Evolutionary conservation across 2,888 invertebrate species (phyloP), one percentile per base, ranked within the genome.

Genomic region (Cantharis flavilabris): DNA sequence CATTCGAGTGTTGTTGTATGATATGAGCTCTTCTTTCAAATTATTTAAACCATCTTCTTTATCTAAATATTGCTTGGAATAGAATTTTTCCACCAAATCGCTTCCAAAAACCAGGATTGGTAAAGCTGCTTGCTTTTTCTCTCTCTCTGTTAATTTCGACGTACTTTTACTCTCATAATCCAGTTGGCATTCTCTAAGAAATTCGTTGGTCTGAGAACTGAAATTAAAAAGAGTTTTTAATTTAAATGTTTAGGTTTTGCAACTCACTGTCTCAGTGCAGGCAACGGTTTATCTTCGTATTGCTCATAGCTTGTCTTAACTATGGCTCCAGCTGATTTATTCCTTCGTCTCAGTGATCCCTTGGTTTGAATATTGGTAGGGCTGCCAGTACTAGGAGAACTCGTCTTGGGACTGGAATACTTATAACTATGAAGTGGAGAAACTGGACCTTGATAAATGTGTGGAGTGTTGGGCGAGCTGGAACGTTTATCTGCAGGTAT

Each of bases 21-120:
- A 86, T 70, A 89, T 85, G 64, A 92, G 83, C 79, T 91, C 90
- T 75, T 91, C 90, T 82, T 91, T 91, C 65, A 97, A 88, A 16
- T 92, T 91, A 79, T 93, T 91, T n/a, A 97, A 87, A 0, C 96
- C 96, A 84, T 96, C 96, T 86, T 97, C 97, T 85, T 97, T 96
- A 86, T 97, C 96, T 69, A 96, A 92, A 88, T 95, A 97, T 87
- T 95, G 96, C 84, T 97, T 96, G 5, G 96, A 96, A 88, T 95
- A 97, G 87, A 96, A 96, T 85, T 95, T 95, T 87, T 97, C 97
- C 2, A 97, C 98, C 89, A 98, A 88, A 72, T 95, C 94, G 88
- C 94, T 94, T 76, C 97, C 98, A 88, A 98, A 98, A 64, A 98
- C 96, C 73, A 97, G 91, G 84, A 98, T 97, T 0, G 97, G 96